Conservation (phyloP, 2,797 vertebrate genomes). For the Syngnathus rostellatus region DNA sequence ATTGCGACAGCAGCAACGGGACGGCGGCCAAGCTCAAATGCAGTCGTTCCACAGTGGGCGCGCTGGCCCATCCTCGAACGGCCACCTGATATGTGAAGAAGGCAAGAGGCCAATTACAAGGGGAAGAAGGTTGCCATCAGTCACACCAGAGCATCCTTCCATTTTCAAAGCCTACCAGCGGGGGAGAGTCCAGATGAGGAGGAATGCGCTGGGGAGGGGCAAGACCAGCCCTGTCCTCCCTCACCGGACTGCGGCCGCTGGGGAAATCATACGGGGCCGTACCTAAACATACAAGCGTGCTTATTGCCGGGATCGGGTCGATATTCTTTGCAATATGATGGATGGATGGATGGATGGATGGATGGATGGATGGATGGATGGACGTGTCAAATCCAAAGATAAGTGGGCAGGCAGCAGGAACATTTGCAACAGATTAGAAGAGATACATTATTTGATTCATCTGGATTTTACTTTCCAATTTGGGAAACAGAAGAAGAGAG, state of each 20-base stretch:
- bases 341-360: too few species aligned
- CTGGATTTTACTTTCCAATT: too few species aligned
- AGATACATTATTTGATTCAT: too few species aligned
- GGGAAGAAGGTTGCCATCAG: too few species aligned
- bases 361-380: too few species aligned
- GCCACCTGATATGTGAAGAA: slow-evolving; percentile 27
- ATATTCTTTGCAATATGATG: too few species aligned
- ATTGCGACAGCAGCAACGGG: slow-evolving; percentile 32
- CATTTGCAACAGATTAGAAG: too few species aligned
- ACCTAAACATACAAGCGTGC: slow-evolving; percentile 22
- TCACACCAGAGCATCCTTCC: background rate
- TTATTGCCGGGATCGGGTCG: too few species aligned
- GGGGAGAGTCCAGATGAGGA: slow-evolving; percentile 35
- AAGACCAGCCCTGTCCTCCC: slow-evolving; percentile 21
- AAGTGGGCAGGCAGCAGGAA: background rate
- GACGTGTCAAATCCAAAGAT: background rate
- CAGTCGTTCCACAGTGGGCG: slow-evolving; percentile 8
- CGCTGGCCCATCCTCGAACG: slow-evolving; percentile 25
- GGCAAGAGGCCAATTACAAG: background rate
- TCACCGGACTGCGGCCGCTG: slow-evolving; percentile 40
- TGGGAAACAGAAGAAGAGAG: slow-evolving; percentile 5
- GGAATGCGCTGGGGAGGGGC: slow-evolving; percentile 18
- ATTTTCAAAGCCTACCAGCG: slow-evolving; percentile 32
- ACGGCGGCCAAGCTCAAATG: slow-evolving; percentile 39
- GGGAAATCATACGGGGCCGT: slow-evolving; percentile 24